phyloP scores from a whole-genome alignment of 2,113 vertebrate genomes.

The Monopterus albus region DNA sequence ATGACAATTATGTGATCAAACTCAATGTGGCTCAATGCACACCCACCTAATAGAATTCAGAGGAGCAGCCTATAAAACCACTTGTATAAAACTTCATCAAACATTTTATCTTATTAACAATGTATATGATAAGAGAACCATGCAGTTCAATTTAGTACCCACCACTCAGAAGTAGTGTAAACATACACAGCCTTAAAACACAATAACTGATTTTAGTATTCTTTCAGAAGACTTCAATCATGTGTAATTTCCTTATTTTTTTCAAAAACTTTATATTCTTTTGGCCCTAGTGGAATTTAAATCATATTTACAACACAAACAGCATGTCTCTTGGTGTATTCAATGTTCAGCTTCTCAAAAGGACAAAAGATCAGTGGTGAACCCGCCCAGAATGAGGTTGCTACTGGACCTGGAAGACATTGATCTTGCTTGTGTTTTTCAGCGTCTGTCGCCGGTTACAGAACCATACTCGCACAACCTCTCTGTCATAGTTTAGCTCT shows the following conservation, averaged over 20 bases:
- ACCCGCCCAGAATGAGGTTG: not conserved
- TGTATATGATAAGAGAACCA: conserved; percentile 55
- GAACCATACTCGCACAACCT: conserved; percentile 97
- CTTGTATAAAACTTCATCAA: conserved; percentile 61
- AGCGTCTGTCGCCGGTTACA: conserved; percentile 97
- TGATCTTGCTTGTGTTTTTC: conserved; percentile 98
- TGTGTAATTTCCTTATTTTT: conserved; percentile 37
- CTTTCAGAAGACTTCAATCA: conserved; percentile 22
- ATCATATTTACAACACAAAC: conserved; percentile 31
- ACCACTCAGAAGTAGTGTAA: conserved; percentile 40
- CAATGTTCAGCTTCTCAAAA: conserved; percentile 22
- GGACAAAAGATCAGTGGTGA: not conserved
- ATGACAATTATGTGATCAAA: conserved; percentile 36
- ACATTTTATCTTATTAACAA: conserved; percentile 41
- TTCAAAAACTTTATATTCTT: conserved; percentile 18
- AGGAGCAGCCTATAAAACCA: conserved; percentile 61
- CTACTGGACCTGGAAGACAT: conserved; percentile 92
- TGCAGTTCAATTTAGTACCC: conserved; percentile 59
- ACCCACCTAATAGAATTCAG: conserved; percentile 13
- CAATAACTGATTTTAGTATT: conserved; percentile 29
- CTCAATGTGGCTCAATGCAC: conserved; percentile 36
- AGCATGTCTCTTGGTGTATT: conserved; percentile 29
- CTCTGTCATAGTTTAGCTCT: conserved; percentile 97
- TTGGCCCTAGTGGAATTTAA: not conserved
- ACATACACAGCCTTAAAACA: conserved; percentile 47